Conservation (phyloP, 2,888 invertebrate genomes). For the Leptinotarsa rubiginosa region DNA sequence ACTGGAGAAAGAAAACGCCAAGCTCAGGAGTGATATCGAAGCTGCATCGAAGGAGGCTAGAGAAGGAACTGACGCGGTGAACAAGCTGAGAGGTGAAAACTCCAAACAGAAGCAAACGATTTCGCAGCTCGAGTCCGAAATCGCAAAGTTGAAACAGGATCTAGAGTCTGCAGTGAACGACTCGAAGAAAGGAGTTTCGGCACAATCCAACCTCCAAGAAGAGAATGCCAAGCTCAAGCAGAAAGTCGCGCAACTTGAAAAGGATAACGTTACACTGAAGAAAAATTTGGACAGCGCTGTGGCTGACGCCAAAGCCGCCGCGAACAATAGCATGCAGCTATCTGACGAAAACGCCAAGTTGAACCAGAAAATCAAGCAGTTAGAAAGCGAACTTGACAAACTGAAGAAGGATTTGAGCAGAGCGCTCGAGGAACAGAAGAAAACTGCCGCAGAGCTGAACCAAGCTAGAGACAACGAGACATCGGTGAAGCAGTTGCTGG, state of each 20-base stretch:
- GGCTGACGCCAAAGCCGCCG: conserved; percentile 35
- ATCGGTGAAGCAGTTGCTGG: conserved; percentile 27
- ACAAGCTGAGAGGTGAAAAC: conserved; percentile 46
- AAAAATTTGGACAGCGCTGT: conserved; percentile 35
- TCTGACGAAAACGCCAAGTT: conserved; percentile 36
- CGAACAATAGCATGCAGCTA: conserved; percentile 22
- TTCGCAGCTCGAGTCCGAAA: conserved; percentile 44
- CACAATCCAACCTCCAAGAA: conserved; percentile 26
- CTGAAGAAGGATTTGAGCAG: conserved; percentile 38
- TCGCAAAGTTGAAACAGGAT: conserved; percentile 42
- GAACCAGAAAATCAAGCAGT: conserved; percentile 40
- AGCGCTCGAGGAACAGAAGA: conserved; percentile 29
- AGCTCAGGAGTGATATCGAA: conserved; percentile 44
- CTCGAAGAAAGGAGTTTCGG: conserved; percentile 38
- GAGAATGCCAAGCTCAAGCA: conserved; percentile 39
- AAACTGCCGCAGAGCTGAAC: conserved; percentile 7
- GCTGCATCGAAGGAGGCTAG: conserved; percentile 40
- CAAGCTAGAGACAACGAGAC: conserved; percentile 30
- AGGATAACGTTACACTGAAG: conserved; percentile 43
- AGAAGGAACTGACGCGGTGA: conserved; percentile 26
- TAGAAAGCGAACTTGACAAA: conserved; percentile 44
- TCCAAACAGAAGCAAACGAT: conserved; percentile 47
- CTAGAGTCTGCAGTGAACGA: conserved; percentile 39
- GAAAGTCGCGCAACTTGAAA: conserved; percentile 35
- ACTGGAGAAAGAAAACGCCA: conserved; percentile 48